Base-by-base conservation (phyloP, 2,888 invertebrate genomes). In the Pyrgus malvae region DNA sequence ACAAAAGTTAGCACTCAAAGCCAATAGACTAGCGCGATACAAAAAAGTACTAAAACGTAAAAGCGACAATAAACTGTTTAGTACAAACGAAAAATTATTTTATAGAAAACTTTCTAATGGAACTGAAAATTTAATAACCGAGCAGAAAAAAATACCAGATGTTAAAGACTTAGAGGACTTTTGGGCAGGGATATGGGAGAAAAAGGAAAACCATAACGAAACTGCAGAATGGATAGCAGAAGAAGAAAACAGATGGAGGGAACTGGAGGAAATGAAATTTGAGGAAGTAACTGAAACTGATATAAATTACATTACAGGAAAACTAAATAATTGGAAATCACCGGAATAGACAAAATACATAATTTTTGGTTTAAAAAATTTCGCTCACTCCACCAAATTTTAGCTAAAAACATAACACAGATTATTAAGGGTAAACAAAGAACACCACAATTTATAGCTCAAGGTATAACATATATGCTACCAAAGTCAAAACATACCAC, bases 381-480 rank as follows among this genome's bases (percentile, higher is more conserved):
- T 6, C 23, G n/a, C 16, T 3, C 6, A 12, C 37, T 59, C 33
- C 60, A 62, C 23, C 27, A 56, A 31, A 8, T 14, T 4, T 1
- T 62, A 37, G 55, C 55, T 8, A 59, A 51, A 38, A 44, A 27
- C 44, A 14, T 59, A 11, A 62, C 58, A 33, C 42, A 61, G 12
- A 37, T 61, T 1, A 57, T 59, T 7, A 6, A 16, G 48, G 56
- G 54, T 7, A 33, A 55, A 42, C 55, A 55, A 11, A 23, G 9
- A 8, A 35, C 59, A 49, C 60, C 61, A 9, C 16, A 42, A 33
- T 61, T 64, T 23, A 25, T 60, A 6, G 25, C 61, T 4, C 60
- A 35, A 21, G 61, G 60, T 12, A 55, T 60, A 45, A 64, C 62
- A 9, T 58, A 60, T 31, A 62, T 61, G 61, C 12, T 62, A 6